Conservation (phyloP, 2,888 invertebrate species). For the Spisula solida region DNA sequence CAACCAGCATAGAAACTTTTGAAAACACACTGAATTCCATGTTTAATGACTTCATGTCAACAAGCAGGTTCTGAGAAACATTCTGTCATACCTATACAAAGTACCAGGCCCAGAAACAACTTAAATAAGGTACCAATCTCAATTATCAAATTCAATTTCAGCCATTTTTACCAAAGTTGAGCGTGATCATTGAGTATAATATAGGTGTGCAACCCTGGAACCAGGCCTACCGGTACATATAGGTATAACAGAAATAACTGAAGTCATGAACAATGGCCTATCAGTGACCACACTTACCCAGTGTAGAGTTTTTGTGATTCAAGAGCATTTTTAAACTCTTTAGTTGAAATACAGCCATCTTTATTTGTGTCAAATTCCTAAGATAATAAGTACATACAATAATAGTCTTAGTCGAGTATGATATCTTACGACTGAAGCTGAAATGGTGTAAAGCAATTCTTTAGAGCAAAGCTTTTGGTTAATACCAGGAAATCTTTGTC, state of each 20-base stretch:
- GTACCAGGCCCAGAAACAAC: too few relatives aligned
- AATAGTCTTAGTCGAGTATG: neutral
- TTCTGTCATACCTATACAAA: too few relatives aligned
- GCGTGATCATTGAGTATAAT: too few relatives aligned
- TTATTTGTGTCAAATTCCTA: constrained; percentile 94
- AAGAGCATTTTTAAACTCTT: constrained; percentile 99
- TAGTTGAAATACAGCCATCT: constrained; percentile 99
- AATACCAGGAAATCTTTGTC: too few relatives aligned
- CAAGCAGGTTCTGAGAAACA: neutral
- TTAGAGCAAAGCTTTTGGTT: too few relatives aligned
- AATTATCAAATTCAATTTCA: too few relatives aligned
- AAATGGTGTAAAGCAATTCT: too few relatives aligned
- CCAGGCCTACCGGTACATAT: neutral
- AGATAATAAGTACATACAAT: constrained; percentile 22
- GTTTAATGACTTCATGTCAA: neutral
- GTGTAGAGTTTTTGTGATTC: constrained; percentile 99
- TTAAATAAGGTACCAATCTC: too few relatives aligned
- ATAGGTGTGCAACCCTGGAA: too few relatives aligned
- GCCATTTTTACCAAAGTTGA: too few relatives aligned
- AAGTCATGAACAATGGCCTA: constrained; percentile 26
- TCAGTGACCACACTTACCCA: constrained; percentile 83
- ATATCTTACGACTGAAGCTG: neutral
- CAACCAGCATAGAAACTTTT: constrained; percentile 3
- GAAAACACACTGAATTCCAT: constrained; percentile 18
- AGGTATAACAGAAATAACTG: neutral